phyloP scores from a whole-genome alignment of 92 coral and sea anemone species.

The Parazoanthus atlanticus region DNA sequence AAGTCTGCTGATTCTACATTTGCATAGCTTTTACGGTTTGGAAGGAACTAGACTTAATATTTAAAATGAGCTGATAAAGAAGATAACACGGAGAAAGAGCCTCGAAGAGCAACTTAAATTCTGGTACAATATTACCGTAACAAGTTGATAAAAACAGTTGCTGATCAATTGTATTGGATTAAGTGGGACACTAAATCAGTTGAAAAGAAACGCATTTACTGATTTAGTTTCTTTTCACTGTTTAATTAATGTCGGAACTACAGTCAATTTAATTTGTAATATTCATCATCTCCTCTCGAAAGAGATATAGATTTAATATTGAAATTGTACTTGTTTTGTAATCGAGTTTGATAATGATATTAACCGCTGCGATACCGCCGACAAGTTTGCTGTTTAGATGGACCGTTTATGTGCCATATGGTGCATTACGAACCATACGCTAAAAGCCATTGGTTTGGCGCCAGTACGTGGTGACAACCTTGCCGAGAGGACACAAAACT shows the following conservation, averaged over 20 bases:
- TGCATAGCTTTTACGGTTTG: no score
- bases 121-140: background rate
- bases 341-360: background rate
- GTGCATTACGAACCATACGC: background rate
- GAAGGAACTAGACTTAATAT: background rate
- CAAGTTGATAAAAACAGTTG: background rate
- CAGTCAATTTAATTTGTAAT: background rate
- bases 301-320: background rate
- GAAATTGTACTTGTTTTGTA: background rate
- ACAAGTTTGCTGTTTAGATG: background rate
- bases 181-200: background rate
- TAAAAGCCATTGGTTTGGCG: background rate
- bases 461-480: background rate
- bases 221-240: background rate
- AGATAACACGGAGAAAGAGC: background rate
- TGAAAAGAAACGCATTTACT: background rate
- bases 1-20: background rate
- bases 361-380: background rate
- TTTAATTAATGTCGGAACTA: background rate
- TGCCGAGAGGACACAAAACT: background rate
- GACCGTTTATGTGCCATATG: background rate
- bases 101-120: background rate
- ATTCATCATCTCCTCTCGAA: background rate
- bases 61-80: background rate
- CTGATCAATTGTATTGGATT: background rate